These are phyloP conservation scores for Liopterus haemorrhoidalis DNA, from an alignment of 2,888 invertebrate genomes.

Conservation along the genomic window DNA sequence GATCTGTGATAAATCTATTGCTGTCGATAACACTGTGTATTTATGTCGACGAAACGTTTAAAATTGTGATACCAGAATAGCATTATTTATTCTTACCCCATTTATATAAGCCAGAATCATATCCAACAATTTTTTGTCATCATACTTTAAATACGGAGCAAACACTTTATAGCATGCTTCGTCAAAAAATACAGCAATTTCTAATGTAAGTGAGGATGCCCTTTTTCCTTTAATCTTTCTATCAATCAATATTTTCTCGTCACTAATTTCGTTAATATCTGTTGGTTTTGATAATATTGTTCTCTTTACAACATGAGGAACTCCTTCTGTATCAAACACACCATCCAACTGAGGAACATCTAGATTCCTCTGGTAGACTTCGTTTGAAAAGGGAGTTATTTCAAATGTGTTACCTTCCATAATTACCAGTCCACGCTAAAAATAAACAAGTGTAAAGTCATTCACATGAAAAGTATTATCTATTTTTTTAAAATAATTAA, in stretches of 20 bases:
- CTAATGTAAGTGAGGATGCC: conserved; percentile 50
- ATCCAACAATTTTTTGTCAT: conserved; percentile 61
- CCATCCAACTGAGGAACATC: conserved; percentile 41
- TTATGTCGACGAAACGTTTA: no score
- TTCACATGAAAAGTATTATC: no score
- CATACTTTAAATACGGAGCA: conserved; percentile 59
- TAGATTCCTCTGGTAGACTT: conserved; percentile 43
- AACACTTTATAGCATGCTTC: conserved; percentile 67
- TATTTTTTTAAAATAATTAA: conserved; percentile 11
- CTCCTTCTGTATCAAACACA: conserved; percentile 29
- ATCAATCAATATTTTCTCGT: no score
- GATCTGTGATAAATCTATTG: no score
- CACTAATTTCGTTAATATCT: conserved; percentile 13
- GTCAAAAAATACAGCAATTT: conserved; percentile 69
- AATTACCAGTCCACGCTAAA: conserved; percentile 63
- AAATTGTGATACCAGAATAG: not conserved
- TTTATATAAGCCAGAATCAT: conserved; percentile 75
- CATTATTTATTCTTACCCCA: conserved; percentile 51
- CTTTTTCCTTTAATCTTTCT: conserved; percentile 19
- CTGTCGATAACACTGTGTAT: no score
- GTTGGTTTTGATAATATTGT: conserved; percentile 46
- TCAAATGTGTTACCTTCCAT: conserved; percentile 63
- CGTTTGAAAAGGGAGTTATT: conserved; percentile 55
- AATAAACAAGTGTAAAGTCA: no score
- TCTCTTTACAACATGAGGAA: conserved; percentile 56